Percentiles rank a stretch among this genome's conserved stretches.
Evolutionary conservation across 1,140 invertebrate genomes (phyloP).

Genomic region (Aradophagus sp.): DNA sequence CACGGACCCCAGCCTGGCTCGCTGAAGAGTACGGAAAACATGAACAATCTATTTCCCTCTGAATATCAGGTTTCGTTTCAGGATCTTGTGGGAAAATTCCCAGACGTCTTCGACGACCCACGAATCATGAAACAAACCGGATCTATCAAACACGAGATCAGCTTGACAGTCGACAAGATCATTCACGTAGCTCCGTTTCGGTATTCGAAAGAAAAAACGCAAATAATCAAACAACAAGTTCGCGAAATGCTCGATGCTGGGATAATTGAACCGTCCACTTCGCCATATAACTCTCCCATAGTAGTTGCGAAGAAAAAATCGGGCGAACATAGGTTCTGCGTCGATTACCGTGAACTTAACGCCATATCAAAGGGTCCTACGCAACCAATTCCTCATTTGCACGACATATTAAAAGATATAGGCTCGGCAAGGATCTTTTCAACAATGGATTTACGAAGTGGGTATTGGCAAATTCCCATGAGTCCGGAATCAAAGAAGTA

Average conservation of each 20-base stretch:
- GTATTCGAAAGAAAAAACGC: conserved; percentile 24
- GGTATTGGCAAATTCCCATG: conserved; percentile 69
- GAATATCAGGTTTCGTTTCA: not conserved
- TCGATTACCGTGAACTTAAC: conserved; percentile 64
- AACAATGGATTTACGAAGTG: conserved; percentile 57
- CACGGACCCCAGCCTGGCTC: not conserved
- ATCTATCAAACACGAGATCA: conserved; percentile 10
- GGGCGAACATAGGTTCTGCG: conserved; percentile 69
- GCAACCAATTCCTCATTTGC: conserved; percentile 53
- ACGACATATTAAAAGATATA: conserved; percentile 49
- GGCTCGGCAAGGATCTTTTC: conserved; percentile 53
- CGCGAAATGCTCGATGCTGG: conserved; percentile 45
- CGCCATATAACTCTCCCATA: conserved; percentile 67
- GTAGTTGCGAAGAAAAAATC: conserved; percentile 73
- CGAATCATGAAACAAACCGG: conserved; percentile 16
- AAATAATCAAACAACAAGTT: conserved; percentile 27
- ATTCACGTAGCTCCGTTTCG: conserved; percentile 7
- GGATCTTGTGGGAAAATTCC: not conserved
- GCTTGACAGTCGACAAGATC: not conserved
- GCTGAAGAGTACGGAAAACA: conserved; percentile 3
- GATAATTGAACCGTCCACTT: conserved; percentile 57
- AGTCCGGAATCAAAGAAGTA: conserved; percentile 58
- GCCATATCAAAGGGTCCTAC: conserved; percentile 55
- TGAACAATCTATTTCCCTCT: too few species aligned
- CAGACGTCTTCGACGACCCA: not conserved